Conservation (phyloP, 2,113 vertebrate species). For the Halcyon malimbica region DNA sequence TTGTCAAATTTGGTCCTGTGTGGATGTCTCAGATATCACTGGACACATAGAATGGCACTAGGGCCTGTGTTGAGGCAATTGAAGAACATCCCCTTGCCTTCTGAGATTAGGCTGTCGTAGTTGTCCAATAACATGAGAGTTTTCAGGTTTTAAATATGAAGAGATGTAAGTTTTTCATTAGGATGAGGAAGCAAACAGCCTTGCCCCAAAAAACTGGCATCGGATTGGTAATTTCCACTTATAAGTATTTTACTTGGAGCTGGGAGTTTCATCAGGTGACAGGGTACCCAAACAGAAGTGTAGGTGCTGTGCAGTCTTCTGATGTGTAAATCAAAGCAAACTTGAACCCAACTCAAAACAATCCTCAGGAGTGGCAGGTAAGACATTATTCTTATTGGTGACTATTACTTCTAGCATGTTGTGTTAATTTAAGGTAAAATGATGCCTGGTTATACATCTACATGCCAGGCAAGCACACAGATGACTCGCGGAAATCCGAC, state of each 20-base stretch:
- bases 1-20: background rate
- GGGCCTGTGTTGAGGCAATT: background rate
- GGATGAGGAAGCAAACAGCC: background rate
- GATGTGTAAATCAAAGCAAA: background rate
- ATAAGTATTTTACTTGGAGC: background rate
- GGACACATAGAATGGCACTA: background rate
- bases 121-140: background rate
- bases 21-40: background rate
- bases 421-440: background rate
- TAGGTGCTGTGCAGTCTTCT: background rate
- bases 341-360: background rate
- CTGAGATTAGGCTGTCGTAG: background rate
- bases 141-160: background rate
- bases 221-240: background rate
- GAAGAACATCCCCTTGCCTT: background rate
- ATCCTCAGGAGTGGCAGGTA: background rate
- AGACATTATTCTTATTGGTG: background rate
- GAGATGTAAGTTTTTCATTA: fast-evolving
- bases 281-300: background rate
- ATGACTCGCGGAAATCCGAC: background rate
- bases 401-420: background rate
- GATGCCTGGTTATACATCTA: background rate
- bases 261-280: background rate
- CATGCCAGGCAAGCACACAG: background rate
- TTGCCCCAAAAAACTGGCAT: background rate